Evolutionary conservation across 2,113 vertebrate genomes (phyloP).

Genomic region (Pycnonotus jocosus): DNA sequence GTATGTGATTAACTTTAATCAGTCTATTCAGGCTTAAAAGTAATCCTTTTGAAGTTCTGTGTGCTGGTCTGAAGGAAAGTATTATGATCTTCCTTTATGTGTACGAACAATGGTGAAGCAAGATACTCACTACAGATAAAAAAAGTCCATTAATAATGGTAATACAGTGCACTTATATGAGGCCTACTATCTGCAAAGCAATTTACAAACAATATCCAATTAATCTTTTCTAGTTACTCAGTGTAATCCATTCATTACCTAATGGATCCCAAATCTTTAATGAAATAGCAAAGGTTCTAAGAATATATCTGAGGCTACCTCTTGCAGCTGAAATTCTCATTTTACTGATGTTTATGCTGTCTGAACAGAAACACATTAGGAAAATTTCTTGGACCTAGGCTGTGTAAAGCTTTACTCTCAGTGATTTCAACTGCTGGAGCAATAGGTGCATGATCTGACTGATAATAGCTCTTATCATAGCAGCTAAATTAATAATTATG

Average conservation of each 20-base stretch:
- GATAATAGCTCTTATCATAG: neutral
- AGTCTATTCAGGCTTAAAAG: neutral
- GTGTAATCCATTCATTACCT: slow-evolving; percentile 23
- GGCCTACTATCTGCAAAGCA: neutral
- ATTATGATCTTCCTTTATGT: neutral
- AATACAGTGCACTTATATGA: neutral
- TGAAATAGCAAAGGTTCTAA: neutral
- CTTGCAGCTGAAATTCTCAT: neutral
- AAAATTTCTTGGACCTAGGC: neutral
- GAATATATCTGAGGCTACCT: neutral
- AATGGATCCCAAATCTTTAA: neutral
- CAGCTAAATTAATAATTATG: neutral
- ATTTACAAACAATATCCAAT: slow-evolving; percentile 44
- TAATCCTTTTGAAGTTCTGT: slow-evolving; percentile 10
- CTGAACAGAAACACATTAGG: neutral
- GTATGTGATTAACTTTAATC: neutral
- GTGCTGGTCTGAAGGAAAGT: neutral
- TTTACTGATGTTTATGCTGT: neutral
- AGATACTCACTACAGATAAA: slow-evolving; percentile 11
- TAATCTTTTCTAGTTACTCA: slow-evolving; percentile 7
- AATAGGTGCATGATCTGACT: neutral
- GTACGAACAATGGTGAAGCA: neutral
- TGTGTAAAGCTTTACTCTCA: neutral
- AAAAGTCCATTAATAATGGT: slow-evolving; percentile 27
- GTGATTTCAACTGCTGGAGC: neutral